phyloP scores from a whole-genome alignment of 30 jellyfish, hydroid and myxozoan species.

The Aurelia sp. region DNA sequence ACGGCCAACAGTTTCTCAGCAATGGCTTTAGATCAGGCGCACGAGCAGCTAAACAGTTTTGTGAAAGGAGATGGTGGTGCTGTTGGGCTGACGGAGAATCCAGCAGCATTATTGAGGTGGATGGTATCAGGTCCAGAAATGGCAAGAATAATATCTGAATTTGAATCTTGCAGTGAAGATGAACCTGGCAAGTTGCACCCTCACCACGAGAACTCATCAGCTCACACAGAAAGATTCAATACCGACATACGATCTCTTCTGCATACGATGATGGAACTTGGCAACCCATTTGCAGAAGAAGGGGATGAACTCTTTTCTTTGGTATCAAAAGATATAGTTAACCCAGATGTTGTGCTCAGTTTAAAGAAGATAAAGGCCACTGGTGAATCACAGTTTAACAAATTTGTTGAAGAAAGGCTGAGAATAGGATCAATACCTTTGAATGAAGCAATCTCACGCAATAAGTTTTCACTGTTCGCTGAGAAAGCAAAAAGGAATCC shows the following conservation, averaged over 20 bases:
- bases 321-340: too few species aligned
- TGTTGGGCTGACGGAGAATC: constrained; percentile 45
- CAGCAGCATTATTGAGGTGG: constrained; percentile 48
- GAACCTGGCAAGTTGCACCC: not conserved
- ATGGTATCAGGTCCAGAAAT: constrained; percentile 63
- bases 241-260: not conserved
- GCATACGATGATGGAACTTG: too few species aligned
- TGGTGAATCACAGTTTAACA: too few species aligned
- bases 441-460: too few species aligned
- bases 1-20: constrained; percentile 30
- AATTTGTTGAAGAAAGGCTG: too few species aligned
- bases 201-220: constrained; percentile 24
- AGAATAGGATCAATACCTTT: too few species aligned
- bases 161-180: not conserved
- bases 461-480: too few species aligned
- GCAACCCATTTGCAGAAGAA: too few species aligned
- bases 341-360: too few species aligned
- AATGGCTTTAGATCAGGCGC: constrained; percentile 56
- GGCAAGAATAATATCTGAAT: constrained; percentile 10
- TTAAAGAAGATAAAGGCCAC: too few species aligned
- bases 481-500: too few species aligned
- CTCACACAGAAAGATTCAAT: constrained; percentile 1
- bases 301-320: too few species aligned
- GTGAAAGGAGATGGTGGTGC: constrained; percentile 68
- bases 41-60: constrained; percentile 30